Evolutionary conservation across 2,113 vertebrate species (phyloP), one percentile per base, ranked within the genome.

Genomic region (Pangasianodon hypophthalmus): DNA sequence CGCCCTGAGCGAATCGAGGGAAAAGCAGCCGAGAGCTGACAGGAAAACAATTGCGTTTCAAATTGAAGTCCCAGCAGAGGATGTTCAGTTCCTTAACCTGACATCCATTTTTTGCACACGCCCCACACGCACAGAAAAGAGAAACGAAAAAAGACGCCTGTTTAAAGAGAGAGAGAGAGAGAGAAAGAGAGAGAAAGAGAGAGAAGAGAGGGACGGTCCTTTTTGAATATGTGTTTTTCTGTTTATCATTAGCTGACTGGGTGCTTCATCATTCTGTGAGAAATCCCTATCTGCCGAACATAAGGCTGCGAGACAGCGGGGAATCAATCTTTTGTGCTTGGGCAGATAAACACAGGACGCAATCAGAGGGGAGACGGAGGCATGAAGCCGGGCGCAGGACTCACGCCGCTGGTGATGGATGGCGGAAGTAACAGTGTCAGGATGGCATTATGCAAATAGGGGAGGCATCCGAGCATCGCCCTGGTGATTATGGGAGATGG

Each of bases 371-470:
- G 95, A 96, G 95, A 96, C 94, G 95, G 95, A 96, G 96, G 95
- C 95, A 96, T 95, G 95, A 95, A 95, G 96, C 95, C 95, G 95
- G 95, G 95, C 96, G 96, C 95, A 94, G 95, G 95, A 95, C 94
- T 95, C 92, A 94, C 94, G 92, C 95, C 95, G 92, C 94, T 92
- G 92, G 96, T 98, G 98, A 98, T 97, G 97, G 97, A 97, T 98
- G 97, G 97, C 96, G 96, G 96, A 97, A 97, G 97, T 96, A 97
- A 98, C 97, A 91, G 96, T 98, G 97, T 98, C 98, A 98, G 97
- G 97, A 97, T 95, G 96, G 97, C 96, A 97, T 97, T 98, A 99
- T 98, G 98, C 97, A 99, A 99, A 99, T 98, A 95, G 96, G 94
- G 94, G 94, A 97, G 97, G 96, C 97, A 98, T 97, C 96, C 96